Conservation (phyloP, 2,113 vertebrate genomes). For the Larimichthys polyactis region DNA sequence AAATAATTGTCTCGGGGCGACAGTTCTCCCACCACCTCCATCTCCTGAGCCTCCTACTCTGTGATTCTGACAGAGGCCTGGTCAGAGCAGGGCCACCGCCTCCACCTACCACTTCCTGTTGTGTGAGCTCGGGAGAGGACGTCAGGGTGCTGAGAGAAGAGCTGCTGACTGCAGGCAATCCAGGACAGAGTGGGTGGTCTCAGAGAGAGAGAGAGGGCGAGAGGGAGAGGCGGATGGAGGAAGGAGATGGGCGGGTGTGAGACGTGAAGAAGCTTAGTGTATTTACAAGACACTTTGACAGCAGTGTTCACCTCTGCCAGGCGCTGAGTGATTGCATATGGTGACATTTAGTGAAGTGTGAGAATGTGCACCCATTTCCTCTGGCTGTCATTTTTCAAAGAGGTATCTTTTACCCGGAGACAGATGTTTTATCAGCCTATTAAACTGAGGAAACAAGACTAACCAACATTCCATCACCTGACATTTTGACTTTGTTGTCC, state of each 20-base stretch:
- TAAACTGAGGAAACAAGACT: background rate
- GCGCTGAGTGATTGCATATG: constrained; percentile 7
- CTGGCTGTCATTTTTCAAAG: background rate
- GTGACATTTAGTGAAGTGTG: constrained; percentile 27
- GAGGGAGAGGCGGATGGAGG: background rate
- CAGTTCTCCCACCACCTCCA: constrained; percentile 41
- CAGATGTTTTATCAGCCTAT: background rate
- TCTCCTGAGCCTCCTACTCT: constrained; percentile 33
- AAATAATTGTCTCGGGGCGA: constrained; percentile 31
- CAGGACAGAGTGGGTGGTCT: constrained; percentile 37
- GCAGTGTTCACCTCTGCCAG: background rate
- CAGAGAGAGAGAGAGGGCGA: background rate
- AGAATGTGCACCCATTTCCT: background rate
- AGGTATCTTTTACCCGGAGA: background rate
- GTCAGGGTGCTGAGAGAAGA: background rate
- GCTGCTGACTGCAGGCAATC: background rate
- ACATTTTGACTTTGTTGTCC: background rate
- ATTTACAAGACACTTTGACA: constrained; percentile 21
- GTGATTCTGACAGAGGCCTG: constrained; percentile 13
- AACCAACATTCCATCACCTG: background rate
- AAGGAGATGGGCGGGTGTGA: background rate
- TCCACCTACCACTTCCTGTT: constrained; percentile 33
- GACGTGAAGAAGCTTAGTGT: background rate
- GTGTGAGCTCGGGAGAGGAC: constrained; percentile 4
- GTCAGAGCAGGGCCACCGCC: constrained; percentile 17